A percentile compares a stretch with the other conserved stretches of the same genome.
phyloP scores from a whole-genome alignment of 2,797 vertebrate species.

The Hozukius guyotensis region DNA sequence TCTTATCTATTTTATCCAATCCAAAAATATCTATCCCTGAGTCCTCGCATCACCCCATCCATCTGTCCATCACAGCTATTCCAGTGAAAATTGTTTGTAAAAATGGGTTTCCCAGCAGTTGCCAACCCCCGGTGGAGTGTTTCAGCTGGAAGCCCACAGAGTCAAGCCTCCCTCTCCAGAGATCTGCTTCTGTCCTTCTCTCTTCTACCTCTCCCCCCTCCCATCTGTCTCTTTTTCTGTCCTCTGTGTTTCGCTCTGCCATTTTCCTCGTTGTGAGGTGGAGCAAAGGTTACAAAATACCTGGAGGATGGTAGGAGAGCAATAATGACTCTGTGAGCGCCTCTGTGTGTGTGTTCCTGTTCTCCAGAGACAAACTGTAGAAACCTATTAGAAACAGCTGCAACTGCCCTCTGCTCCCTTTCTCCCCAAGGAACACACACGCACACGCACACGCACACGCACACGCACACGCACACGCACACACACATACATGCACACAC shows the following conservation, averaged over 20 bases:
- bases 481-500: no score
- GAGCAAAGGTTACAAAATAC: slow-evolving; percentile 65
- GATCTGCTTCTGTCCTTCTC: slow-evolving; percentile 30
- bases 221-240: slow-evolving; percentile 5
- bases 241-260: slow-evolving; percentile 26
- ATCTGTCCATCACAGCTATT: slow-evolving; percentile 6
- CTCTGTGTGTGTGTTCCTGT: slow-evolving; percentile 25
- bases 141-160: slow-evolving; percentile 34
- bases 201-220: background rate
- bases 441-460: background rate
- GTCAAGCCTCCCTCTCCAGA: slow-evolving; percentile 32
- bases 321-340: slow-evolving; percentile 50
- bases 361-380: slow-evolving; percentile 49
- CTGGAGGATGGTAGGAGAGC: slow-evolving; percentile 42
- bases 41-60: background rate
- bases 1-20: background rate
- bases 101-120: slow-evolving; percentile 35
- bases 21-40: background rate
- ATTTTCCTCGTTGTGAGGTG: slow-evolving; percentile 58
- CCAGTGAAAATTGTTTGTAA: slow-evolving; percentile 4
- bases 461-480: no score
- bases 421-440: slow-evolving; percentile 2
- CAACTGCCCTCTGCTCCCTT: slow-evolving; percentile 31
- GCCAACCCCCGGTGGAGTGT: slow-evolving; percentile 8
- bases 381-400: slow-evolving; percentile 62